phyloP scores from a whole-genome alignment of 2,888 invertebrate genomes.

The Saturnia pavonia region DNA sequence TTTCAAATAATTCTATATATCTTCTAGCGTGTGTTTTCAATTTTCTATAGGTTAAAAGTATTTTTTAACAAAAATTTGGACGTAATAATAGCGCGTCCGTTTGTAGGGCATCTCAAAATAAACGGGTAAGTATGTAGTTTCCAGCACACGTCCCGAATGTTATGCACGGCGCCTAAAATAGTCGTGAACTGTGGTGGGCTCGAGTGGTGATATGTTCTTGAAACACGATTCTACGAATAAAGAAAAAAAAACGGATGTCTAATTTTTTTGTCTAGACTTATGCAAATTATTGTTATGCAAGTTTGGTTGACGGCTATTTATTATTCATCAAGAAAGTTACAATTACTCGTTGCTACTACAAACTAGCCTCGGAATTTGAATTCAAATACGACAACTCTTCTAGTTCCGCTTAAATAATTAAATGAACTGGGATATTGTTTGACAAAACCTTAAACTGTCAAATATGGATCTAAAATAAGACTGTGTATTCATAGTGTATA shows the following conservation, averaged over 20 bases:
- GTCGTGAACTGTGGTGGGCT: constrained; percentile 46
- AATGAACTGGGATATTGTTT: constrained; percentile 29
- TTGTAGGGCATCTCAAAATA: constrained; percentile 76
- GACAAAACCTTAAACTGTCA: neutral
- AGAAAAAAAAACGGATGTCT: constrained; percentile 18
- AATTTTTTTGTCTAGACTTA: neutral
- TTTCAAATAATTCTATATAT: neutral
- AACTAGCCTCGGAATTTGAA: neutral
- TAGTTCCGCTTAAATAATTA: neutral
- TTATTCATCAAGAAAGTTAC: neutral
- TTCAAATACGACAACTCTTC: neutral
- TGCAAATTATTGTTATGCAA: too few species aligned
- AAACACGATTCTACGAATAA: constrained; percentile 54
- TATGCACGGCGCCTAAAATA: constrained; percentile 72
- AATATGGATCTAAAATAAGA: neutral
- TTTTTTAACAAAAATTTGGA: constrained; percentile 2
- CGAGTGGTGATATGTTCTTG: constrained; percentile 46
- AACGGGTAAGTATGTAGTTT: constrained; percentile 67
- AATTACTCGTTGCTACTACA: neutral
- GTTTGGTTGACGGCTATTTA: neutral
- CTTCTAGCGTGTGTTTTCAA: neutral
- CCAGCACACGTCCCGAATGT: constrained; percentile 76
- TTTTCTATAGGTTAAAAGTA: neutral
- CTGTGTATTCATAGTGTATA: neutral
- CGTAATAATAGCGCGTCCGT: constrained; percentile 34